Conservation (phyloP, 1,140 invertebrate species). For the Hyposmocoma kahamanoa region DNA sequence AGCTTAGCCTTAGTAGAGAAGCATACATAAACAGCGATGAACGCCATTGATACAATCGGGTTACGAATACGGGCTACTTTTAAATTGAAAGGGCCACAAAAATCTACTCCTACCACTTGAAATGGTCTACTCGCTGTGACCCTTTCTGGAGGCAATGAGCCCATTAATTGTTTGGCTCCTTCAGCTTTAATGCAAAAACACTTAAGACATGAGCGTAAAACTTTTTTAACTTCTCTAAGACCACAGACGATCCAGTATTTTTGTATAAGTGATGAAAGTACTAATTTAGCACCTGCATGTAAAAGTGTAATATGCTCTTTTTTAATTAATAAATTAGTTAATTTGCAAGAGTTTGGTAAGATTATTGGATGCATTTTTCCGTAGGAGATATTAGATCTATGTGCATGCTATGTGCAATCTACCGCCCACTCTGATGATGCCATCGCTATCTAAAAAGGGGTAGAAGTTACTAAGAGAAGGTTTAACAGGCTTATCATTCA, state of each 20-base stretch:
- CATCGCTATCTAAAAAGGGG: not conserved
- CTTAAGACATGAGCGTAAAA: not conserved
- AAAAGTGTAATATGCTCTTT: not conserved
- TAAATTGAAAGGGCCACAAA: not conserved
- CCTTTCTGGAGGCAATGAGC: conserved; percentile 5
- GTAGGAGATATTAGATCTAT: not conserved
- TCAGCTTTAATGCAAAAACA: conserved; percentile 4
- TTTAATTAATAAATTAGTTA: not conserved
- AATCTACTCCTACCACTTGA: not conserved
- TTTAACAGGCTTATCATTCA: too few species aligned
- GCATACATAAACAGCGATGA: conserved; percentile 13
- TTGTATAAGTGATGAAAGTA: conserved; percentile 1
- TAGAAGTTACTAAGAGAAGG: too few species aligned
- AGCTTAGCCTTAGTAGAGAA: conserved; percentile 20
- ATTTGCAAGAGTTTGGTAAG: not conserved
- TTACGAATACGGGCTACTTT: not conserved
- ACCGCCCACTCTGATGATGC: not conserved
- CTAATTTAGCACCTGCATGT: not conserved
- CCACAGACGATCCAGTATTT: conserved; percentile 5
- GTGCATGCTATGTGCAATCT: too few species aligned
- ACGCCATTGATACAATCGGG: not conserved
- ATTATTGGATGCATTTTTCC: not conserved
- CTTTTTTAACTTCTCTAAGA: conserved; percentile 1
- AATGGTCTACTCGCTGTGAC: not conserved
- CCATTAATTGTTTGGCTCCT: not conserved